Percentiles rank a stretch among this genome's conserved stretches.
Conservation (phyloP, 2,888 invertebrate species). For the Hemistola chrysoprasaria region DNA sequence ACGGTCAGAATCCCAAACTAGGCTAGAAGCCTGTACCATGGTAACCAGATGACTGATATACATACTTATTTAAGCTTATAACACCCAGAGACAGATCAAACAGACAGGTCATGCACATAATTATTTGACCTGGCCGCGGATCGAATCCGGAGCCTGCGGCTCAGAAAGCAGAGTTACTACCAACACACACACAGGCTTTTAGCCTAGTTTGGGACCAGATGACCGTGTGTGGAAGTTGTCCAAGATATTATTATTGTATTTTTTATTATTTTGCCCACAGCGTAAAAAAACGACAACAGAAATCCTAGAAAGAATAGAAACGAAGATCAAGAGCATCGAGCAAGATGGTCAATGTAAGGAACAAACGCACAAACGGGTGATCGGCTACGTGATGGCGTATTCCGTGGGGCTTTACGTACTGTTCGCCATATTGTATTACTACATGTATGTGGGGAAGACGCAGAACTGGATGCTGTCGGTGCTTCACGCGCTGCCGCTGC, state of each 20-base stretch:
- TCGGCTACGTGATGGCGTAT: constrained; percentile 88
- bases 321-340: constrained; percentile 91
- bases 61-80: no score
- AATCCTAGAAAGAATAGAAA: constrained; percentile 87
- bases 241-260: background rate
- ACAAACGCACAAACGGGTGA: constrained; percentile 89
- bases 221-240: no score
- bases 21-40: no score
- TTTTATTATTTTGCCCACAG: constrained; percentile 42
- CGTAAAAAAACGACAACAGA: constrained; percentile 75
- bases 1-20: no score
- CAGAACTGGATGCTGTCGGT: constrained; percentile 86
- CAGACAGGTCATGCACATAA: no score
- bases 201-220: no score
- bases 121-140: no score
- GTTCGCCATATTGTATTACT: constrained; percentile 88
- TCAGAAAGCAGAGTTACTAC: no score
- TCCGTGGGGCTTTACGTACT: constrained; percentile 87
- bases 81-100: no score
- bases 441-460: constrained; percentile 90
- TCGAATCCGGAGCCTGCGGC: no score
- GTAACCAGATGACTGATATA: no score
- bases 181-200: no score
- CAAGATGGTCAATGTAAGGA: constrained; percentile 90
- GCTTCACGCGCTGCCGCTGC: constrained; percentile 89